A percentile compares a stretch with the other conserved stretches of the same genome.
Conservation (phyloP, 1,140 invertebrate genomes). For the Battus philenor region DNA sequence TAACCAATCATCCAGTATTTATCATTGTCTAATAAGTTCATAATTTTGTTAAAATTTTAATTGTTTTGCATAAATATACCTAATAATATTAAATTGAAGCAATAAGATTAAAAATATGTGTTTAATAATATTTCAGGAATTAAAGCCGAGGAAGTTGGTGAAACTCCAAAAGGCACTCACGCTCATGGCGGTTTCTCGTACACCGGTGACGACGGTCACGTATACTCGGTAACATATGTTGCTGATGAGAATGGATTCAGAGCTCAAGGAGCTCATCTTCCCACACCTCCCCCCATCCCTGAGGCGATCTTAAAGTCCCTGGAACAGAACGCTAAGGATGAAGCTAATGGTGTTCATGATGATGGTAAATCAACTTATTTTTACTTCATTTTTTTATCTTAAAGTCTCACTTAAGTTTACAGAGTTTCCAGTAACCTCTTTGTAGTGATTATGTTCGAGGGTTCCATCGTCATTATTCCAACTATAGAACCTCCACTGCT, state of each 20-base stretch:
- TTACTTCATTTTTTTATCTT: too few species aligned
- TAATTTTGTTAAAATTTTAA: too few species aligned
- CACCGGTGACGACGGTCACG: conserved; percentile 79
- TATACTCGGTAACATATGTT: conserved; percentile 78
- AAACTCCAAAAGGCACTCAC: conserved; percentile 62
- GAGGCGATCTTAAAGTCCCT: conserved; percentile 78
- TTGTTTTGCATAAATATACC: too few species aligned
- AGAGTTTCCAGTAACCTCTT: too few species aligned
- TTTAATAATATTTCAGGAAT: conserved; percentile 64
- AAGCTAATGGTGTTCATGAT: conserved; percentile 52
- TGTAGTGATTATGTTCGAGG: too few species aligned
- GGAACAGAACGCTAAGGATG: conserved; percentile 72
- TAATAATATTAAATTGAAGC: too few species aligned
- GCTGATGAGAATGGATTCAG: conserved; percentile 77
- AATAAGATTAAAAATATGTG: too few species aligned
- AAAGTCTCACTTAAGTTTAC: too few species aligned
- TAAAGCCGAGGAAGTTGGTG: conserved; percentile 47
- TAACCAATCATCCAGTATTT: too few species aligned
- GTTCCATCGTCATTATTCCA: too few species aligned
- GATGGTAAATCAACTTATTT: conserved; percentile 49
- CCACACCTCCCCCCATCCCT: conserved; percentile 81
- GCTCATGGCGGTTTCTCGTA: conserved; percentile 79
- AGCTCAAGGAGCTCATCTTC: conserved; percentile 78
- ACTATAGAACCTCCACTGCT: too few species aligned
- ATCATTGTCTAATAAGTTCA: too few species aligned